Evolutionary conservation across 2,113 vertebrate genomes (phyloP).

Genomic region (Eulemur rufifrons): DNA sequence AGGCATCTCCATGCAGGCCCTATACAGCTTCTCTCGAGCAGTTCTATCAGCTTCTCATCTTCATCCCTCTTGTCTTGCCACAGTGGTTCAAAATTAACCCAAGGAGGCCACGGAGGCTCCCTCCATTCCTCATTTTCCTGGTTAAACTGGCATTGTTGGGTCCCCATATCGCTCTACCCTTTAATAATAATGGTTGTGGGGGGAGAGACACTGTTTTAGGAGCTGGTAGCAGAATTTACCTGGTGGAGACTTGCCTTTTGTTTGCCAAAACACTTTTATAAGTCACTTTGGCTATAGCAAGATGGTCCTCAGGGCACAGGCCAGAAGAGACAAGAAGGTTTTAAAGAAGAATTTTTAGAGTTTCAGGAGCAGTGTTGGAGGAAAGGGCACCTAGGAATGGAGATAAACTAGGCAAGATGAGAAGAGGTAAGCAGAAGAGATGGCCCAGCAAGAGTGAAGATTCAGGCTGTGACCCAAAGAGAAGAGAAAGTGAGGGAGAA

Average conservation of each 20-base stretch:
- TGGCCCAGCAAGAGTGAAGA: background rate
- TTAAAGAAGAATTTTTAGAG: background rate
- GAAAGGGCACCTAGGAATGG: background rate
- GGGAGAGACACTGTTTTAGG: background rate
- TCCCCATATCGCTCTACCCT: background rate
- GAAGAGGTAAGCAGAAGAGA: background rate
- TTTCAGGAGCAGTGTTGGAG: background rate
- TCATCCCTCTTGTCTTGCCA: background rate
- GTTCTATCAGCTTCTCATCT: background rate
- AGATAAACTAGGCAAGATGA: background rate
- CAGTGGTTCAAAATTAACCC: background rate
- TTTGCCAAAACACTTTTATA: conserved; percentile 15
- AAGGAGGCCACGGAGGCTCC: background rate
- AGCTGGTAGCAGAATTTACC: background rate
- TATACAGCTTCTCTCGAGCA: background rate
- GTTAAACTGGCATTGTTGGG: background rate
- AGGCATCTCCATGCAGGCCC: background rate
- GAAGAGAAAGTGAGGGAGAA: background rate
- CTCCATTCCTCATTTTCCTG: background rate
- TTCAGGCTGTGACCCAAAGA: background rate
- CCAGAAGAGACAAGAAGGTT: background rate
- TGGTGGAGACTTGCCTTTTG: background rate
- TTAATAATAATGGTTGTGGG: background rate
- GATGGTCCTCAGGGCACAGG: background rate
- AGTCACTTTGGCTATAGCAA: background rate